A percentile compares a stretch with the other conserved stretches of the same genome.
Conservation (phyloP, 2,888 invertebrate species). For the Cheilosia urbana region DNA sequence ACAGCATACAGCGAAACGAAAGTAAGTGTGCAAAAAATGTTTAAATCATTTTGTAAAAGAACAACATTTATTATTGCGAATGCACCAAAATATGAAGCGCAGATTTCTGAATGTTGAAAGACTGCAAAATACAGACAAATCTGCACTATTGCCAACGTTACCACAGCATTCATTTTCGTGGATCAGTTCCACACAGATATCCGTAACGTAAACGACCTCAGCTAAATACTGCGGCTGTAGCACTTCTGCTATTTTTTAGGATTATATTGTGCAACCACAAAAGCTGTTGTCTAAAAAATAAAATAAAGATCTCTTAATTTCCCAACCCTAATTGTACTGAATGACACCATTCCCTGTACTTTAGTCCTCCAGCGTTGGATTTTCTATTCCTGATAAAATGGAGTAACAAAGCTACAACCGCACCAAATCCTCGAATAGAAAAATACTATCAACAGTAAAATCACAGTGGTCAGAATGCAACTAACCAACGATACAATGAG, state of each 20-base stretch:
- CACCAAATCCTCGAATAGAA: conserved; percentile 16
- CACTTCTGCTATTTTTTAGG: neutral
- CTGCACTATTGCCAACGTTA: no score
- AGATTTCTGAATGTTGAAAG: no score
- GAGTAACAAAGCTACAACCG: conserved; percentile 1
- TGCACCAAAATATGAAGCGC: no score
- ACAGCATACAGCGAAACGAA: no score
- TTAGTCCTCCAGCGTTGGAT: neutral
- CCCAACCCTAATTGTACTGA: conserved; percentile 33
- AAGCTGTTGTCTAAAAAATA: no score
- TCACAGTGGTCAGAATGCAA: conserved; percentile 6
- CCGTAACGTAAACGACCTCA: no score
- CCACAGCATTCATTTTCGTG: no score
- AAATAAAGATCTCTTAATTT: conserved; percentile 4
- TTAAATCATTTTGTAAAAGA: no score
- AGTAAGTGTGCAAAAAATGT: no score
- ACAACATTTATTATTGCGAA: no score
- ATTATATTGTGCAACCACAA: neutral
- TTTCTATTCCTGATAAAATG: neutral
- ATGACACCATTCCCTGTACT: conserved; percentile 6
- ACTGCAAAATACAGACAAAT: no score
- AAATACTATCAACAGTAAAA: conserved; percentile 27
- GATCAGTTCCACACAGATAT: no score
- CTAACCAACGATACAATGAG: conserved; percentile 32
- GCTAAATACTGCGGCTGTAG: neutral